A percentile compares a stretch with the other conserved stretches of the same genome.
Conservation (phyloP, 2,888 invertebrate genomes). For the Drosophila multiciliata region DNA sequence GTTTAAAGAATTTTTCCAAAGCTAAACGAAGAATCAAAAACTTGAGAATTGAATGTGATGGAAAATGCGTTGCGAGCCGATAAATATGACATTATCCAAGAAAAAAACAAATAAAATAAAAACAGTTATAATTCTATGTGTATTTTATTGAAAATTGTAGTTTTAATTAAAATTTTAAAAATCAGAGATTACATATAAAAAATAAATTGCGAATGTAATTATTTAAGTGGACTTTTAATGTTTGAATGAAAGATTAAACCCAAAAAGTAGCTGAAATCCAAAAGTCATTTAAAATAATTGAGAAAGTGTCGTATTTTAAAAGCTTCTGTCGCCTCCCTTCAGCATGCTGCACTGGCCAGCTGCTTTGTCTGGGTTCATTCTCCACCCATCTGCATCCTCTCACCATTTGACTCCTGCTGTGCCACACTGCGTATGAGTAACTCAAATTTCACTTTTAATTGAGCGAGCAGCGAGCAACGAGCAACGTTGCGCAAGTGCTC, state of each 20-base stretch:
- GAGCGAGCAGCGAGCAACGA: conserved; percentile 36
- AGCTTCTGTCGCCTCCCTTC: conserved; percentile 22
- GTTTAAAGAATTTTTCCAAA: conserved; percentile 1
- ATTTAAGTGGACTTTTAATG: conserved; percentile 4
- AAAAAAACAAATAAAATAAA: conserved; percentile 17
- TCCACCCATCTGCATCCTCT: neutral
- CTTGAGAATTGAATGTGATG: conserved; percentile 55
- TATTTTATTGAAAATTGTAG: conserved; percentile 19
- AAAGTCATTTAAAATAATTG: conserved; percentile 35
- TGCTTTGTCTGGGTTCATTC: neutral
- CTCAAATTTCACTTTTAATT: conserved; percentile 60
- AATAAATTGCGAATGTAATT: conserved; percentile 10
- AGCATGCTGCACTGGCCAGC: conserved; percentile 6
- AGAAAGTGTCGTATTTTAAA: conserved; percentile 25
- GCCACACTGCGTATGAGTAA: conserved; percentile 51
- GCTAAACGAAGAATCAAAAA: conserved; percentile 8
- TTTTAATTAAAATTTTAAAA: conserved; percentile 7
- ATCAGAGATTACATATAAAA: conserved; percentile 18
- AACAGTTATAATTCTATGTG: conserved; percentile 3
- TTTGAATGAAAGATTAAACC: neutral
- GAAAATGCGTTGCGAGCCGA: conserved; percentile 49
- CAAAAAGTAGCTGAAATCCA: conserved; percentile 4
- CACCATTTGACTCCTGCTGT: conserved; percentile 2
- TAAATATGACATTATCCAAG: conserved; percentile 29
- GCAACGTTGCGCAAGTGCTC: conserved; percentile 68